These are phyloP conservation scores for Palaemon carinicauda DNA, from an alignment of 1,140 invertebrate species.

Conservation along the genomic window DNA sequence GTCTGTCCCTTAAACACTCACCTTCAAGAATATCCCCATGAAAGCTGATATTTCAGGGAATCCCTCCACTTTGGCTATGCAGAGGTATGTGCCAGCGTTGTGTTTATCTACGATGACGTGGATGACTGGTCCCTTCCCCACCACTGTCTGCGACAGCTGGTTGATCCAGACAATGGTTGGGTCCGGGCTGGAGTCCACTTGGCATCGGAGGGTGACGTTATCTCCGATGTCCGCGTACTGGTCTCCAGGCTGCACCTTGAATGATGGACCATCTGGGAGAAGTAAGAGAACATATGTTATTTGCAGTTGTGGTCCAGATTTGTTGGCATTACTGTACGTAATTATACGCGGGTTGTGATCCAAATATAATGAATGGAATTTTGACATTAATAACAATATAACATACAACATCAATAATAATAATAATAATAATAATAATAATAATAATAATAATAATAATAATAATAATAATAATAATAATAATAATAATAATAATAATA, in stretches of 20 bases:
- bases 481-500: too few species aligned
- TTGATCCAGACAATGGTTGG: slow-evolving; percentile 66
- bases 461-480: too few species aligned
- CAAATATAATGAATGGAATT: too few species aligned
- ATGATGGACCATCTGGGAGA: slow-evolving; percentile 65
- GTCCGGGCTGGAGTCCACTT: slow-evolving; percentile 66
- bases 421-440: too few species aligned
- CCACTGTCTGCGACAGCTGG: slow-evolving; percentile 54
- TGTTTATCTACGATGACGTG: slow-evolving; percentile 72
- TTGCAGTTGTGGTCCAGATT: too few species aligned
- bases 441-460: too few species aligned
- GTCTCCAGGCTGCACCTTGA: slow-evolving; percentile 62
- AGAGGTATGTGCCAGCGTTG: slow-evolving; percentile 85
- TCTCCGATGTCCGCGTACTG: slow-evolving; percentile 64
- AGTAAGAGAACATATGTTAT: too few species aligned
- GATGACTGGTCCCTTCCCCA: slow-evolving; percentile 60
- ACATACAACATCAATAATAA: too few species aligned
- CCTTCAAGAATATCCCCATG: slow-evolving; percentile 64
- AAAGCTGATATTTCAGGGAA: slow-evolving; percentile 77
- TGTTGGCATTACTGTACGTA: too few species aligned
- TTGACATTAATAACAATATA: too few species aligned
- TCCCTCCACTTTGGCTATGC: slow-evolving; percentile 79
- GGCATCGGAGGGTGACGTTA: slow-evolving; percentile 64
- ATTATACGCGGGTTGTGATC: too few species aligned
- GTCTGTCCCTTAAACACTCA: too few species aligned